A percentile compares a stretch with the other conserved stretches of the same genome.
phyloP scores from a whole-genome alignment of 2,113 vertebrate species.

The Leuciscus idus region DNA sequence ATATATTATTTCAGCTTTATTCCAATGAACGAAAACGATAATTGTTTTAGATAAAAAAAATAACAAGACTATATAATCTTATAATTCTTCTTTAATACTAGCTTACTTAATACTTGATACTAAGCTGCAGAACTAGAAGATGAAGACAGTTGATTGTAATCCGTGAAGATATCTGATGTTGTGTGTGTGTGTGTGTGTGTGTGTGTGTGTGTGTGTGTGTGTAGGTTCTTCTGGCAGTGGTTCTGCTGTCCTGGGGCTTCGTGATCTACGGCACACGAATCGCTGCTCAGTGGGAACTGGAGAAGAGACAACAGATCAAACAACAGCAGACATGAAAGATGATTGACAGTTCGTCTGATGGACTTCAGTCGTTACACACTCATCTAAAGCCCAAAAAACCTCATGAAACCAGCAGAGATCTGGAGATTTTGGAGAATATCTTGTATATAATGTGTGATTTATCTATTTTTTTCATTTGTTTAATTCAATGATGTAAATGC shows the following conservation, averaged over 20 bases:
- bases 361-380: no score
- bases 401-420: background rate
- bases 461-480: background rate
- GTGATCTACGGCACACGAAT: constrained; percentile 77
- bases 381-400: background rate
- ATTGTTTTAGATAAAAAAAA: no score
- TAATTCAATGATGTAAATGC: background rate
- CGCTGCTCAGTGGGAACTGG: constrained; percentile 72
- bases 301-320: constrained; percentile 48
- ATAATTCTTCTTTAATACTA: no score
- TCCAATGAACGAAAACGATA: no score
- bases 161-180: no score
- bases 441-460: background rate
- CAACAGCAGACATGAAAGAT: background rate
- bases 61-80: no score
- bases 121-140: no score
- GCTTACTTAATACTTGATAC: no score
- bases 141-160: no score
- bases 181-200: background rate
- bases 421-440: background rate
- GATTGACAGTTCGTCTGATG: no score
- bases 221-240: constrained; percentile 70
- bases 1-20: no score
- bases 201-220: no score
- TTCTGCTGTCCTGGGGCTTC: constrained; percentile 78